Evolutionary conservation across 2,113 vertebrate species (phyloP).

Genomic region (Myotis davidii): DNA sequence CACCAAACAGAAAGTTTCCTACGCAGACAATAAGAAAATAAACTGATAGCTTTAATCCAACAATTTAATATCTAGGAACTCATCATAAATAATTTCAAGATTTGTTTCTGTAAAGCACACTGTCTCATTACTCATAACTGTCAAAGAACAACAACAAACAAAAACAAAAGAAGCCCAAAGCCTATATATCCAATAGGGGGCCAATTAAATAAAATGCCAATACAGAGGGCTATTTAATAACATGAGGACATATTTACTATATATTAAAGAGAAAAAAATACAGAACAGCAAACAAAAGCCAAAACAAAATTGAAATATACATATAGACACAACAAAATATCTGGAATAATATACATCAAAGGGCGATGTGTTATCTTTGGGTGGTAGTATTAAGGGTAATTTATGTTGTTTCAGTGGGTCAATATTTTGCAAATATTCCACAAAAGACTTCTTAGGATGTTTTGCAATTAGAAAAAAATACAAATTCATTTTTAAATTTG

Average conservation of each 20-base stretch:
- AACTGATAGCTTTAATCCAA: not conserved
- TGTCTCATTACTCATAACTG: not conserved
- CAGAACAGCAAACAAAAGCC: not conserved
- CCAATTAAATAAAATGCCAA: constrained; percentile 19
- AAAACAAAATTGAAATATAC: not conserved
- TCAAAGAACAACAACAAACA: not conserved
- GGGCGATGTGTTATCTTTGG: not conserved
- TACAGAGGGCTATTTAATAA: not conserved
- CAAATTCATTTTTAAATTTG: constrained; percentile 23
- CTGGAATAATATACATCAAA: not conserved
- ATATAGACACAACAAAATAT: not conserved
- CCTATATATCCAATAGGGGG: not conserved
- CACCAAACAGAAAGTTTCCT: not conserved
- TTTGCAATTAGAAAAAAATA: constrained; percentile 47
- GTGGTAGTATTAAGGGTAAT: not conserved
- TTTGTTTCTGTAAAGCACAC: not conserved
- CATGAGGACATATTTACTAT: not conserved
- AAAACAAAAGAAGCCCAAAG: not conserved
- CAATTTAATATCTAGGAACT: constrained; percentile 14
- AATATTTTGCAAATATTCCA: constrained; percentile 5
- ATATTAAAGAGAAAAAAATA: not conserved
- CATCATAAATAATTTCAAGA: constrained; percentile 1
- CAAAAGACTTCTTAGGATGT: not conserved
- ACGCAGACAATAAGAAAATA: constrained; percentile 13
- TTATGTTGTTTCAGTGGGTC: constrained; percentile 1